phyloP scores from a whole-genome alignment of 1,140 invertebrate species.

The Pogonomyrmex barbatus region DNA sequence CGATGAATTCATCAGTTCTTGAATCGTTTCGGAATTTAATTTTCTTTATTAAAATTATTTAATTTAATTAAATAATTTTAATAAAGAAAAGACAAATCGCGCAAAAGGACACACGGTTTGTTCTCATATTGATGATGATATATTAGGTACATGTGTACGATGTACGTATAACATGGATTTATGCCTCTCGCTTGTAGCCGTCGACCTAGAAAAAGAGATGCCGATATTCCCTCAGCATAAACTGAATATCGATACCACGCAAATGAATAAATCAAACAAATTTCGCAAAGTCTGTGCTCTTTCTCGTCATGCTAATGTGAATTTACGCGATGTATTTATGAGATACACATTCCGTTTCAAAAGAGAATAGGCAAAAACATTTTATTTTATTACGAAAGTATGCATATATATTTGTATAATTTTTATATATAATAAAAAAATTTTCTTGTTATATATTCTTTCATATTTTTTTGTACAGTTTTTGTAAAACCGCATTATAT shows the following conservation, averaged over 20 bases:
- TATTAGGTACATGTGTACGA: background rate
- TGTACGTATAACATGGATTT: conserved; percentile 24
- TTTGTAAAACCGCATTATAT: background rate
- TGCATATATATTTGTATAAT: background rate
- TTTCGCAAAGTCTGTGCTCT: conserved; percentile 22
- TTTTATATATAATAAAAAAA: background rate
- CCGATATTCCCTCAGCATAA: conserved; percentile 50
- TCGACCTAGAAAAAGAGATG: conserved; percentile 41
- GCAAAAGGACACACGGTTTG: background rate
- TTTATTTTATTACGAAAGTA: background rate
- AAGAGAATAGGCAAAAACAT: background rate
- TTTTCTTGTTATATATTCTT: background rate
- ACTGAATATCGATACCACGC: conserved; percentile 51
- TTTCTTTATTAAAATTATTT: conserved; percentile 69
- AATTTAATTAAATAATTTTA: conserved; percentile 67
- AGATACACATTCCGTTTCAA: background rate
- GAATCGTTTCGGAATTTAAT: too few relatives aligned
- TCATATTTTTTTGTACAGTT: background rate
- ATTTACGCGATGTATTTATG: background rate
- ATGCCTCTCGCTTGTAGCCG: background rate
- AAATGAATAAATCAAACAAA: conserved; percentile 53
- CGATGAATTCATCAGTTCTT: too few relatives aligned
- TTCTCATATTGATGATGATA: conserved; percentile 14
- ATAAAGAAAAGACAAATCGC: conserved; percentile 52
- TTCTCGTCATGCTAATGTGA: conserved; percentile 25